These are phyloP conservation scores for Podarcis siculus DNA, from an alignment of 2,797 vertebrate genomes.

Conservation along the genomic window DNA sequence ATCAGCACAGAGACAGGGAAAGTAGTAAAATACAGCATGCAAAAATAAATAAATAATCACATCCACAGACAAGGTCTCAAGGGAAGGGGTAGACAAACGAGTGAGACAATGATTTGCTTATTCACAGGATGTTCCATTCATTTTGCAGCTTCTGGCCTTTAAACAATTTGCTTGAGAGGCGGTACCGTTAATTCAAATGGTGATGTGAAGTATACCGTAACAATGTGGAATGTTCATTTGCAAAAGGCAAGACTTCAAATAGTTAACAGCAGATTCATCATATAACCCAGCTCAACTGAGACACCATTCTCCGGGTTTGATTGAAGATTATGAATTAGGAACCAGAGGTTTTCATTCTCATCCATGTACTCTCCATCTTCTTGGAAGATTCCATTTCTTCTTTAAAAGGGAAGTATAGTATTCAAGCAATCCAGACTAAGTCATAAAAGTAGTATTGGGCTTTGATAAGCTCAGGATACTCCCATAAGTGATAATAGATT, in stretches of 20 bases:
- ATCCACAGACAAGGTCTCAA: slow-evolving; percentile 21
- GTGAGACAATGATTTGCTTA: slow-evolving; percentile 9
- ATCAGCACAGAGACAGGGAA: slow-evolving; percentile 38
- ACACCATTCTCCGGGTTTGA: slow-evolving; percentile 6
- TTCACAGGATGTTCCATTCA: not conserved
- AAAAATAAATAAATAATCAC: slow-evolving; percentile 57
- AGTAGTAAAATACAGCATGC: not conserved
- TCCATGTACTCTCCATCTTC: slow-evolving; percentile 7
- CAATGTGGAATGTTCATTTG: not conserved
- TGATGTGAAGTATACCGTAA: not conserved
- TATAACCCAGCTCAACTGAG: not conserved
- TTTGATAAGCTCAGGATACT: slow-evolving; percentile 8
- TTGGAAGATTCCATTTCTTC: not conserved
- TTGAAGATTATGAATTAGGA: not conserved
- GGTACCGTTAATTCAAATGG: not conserved
- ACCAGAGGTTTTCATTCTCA: not conserved
- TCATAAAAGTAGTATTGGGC: slow-evolving; percentile 8
- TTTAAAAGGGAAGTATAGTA: not conserved
- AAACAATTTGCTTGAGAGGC: slow-evolving; percentile 2
- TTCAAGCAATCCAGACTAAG: not conserved
- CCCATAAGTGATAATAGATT: not conserved
- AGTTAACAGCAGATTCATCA: not conserved
- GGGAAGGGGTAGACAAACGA: slow-evolving; percentile 33
- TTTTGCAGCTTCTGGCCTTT: not conserved
- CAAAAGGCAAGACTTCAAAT: not conserved